Evolutionary conservation across 2,113 vertebrate species (phyloP), one percentile per base, ranked within the genome.

Genomic region (Xiphophorus couchianus): DNA sequence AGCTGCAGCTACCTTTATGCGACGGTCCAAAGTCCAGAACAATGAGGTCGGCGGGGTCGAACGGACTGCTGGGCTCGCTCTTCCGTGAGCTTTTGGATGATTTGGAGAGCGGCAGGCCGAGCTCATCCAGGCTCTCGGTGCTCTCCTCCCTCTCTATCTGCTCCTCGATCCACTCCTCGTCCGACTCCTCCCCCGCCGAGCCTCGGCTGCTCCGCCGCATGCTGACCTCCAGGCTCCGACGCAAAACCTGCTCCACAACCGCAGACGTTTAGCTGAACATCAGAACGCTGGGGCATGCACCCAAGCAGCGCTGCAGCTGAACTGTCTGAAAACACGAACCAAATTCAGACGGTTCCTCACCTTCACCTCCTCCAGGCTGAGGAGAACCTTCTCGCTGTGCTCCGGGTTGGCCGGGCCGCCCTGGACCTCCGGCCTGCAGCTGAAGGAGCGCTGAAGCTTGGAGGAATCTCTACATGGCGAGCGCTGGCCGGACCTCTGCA

Each of bases 151-250:
- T 90, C 86, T 88, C 91, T 29, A 95, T 94, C 0, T 94, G 89
- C 81, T 97, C 96, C 60, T 96, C 94, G 77, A 95, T 91, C 80
- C 96, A 94, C 28, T 99, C 97, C 74, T 99, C 97, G 39, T 99
- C 96, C 0, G 90, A 95, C 85, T 97, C 96, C 66, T 97, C 96
- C 61, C 94, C 96, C 0, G 92, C 92, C 5, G 90, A 91, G 31
- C 93, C 91, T 11, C 92, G 90, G 74, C 85, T 92, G 83, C 86
- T 93, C 27, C 85, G 86, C n/a, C 92, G 91, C 80, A 95, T 91
- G 79, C 90, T 90, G 44, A 86, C 89, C 85, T 96, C 95, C 86
- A 96, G 93, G 82, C 95, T 98, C 78, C 89, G 94, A 63, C 94
- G 95, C 82, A 96, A 88, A 44, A 94, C 93, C 97, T 98, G 89